Evolutionary conservation across 2,797 vertebrate genomes (phyloP).

Genomic region (Delichon dasypus): DNA sequence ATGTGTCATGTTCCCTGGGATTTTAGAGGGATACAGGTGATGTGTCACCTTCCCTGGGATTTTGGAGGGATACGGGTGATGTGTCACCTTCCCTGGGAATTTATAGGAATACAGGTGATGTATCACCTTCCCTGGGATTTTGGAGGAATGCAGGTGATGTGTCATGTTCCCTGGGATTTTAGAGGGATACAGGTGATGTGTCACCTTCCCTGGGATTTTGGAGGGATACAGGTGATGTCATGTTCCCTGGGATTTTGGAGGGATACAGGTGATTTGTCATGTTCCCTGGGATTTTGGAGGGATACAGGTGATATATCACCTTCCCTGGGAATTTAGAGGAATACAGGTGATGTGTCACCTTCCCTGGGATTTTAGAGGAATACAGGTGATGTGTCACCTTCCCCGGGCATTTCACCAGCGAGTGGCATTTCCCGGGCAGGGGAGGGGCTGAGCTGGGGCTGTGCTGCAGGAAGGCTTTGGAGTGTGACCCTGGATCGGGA

Average conservation of each 20-base stretch:
- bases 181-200: neutral
- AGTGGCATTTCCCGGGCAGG: neutral
- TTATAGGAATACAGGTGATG: neutral
- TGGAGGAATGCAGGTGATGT: neutral
- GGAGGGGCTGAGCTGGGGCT: neutral
- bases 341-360: neutral
- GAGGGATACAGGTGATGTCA: neutral
- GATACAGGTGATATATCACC: neutral
- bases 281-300: neutral
- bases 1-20: neutral
- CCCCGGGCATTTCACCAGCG: neutral
- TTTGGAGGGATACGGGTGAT: too few species aligned
- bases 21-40: neutral
- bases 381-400: neutral
- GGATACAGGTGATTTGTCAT: neutral
- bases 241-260: neutral
- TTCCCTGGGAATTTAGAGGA: neutral
- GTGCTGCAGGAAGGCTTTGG: neutral
- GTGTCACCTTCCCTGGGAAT: neutral
- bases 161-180: too few species aligned
- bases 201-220: neutral
- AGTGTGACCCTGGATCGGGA: neutral
- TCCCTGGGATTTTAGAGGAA: neutral
- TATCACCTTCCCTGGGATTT: too few species aligned
- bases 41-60: neutral